Evolutionary conservation across 2,797 vertebrate genomes (phyloP).

Genomic region (Chaetodon trifasciatus): DNA sequence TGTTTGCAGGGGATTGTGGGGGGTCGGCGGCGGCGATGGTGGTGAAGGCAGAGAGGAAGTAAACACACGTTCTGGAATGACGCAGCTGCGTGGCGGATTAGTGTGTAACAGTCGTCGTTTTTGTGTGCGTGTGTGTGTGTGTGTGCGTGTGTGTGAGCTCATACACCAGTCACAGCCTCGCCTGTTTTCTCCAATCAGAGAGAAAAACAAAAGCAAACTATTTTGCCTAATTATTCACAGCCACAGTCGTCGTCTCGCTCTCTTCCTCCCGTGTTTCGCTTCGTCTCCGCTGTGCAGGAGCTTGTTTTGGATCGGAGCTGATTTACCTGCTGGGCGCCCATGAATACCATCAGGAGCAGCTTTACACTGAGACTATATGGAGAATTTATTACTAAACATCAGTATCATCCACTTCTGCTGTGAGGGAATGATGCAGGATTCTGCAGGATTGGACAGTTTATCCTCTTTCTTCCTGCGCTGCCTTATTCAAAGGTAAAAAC

Average conservation of each 20-base stretch:
- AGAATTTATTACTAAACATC: slow-evolving; percentile 22
- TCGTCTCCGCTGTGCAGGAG: slow-evolving; percentile 24
- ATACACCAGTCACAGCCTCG: slow-evolving; percentile 59
- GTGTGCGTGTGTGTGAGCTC: slow-evolving; percentile 33
- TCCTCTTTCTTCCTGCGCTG: not conserved
- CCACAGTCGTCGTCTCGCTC: slow-evolving; percentile 37
- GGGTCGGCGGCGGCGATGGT: slow-evolving; percentile 28
- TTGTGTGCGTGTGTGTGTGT: slow-evolving; percentile 15
- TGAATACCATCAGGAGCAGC: slow-evolving; percentile 22
- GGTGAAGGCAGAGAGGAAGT: slow-evolving; percentile 62
- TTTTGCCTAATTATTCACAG: slow-evolving; percentile 77
- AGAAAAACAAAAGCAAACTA: slow-evolving; percentile 75
- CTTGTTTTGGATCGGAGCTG: slow-evolving; percentile 39
- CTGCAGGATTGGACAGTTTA: not conserved
- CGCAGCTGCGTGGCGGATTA: slow-evolving; percentile 73
- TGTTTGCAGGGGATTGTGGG: slow-evolving; percentile 57
- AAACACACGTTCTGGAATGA: slow-evolving; percentile 66
- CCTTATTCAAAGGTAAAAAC: slow-evolving; percentile 14
- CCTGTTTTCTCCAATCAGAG: slow-evolving; percentile 74
- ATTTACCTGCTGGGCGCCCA: slow-evolving; percentile 47
- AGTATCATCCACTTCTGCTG: not conserved
- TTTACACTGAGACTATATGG: not conserved
- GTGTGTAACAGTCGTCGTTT: slow-evolving; percentile 31
- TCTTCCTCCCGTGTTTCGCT: slow-evolving; percentile 18
- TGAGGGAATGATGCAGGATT: not conserved